Evolutionary conservation across 2,888 invertebrate genomes (phyloP), one percentile per base, ranked within the genome.

Genomic region (Eulithis prunata): DNA sequence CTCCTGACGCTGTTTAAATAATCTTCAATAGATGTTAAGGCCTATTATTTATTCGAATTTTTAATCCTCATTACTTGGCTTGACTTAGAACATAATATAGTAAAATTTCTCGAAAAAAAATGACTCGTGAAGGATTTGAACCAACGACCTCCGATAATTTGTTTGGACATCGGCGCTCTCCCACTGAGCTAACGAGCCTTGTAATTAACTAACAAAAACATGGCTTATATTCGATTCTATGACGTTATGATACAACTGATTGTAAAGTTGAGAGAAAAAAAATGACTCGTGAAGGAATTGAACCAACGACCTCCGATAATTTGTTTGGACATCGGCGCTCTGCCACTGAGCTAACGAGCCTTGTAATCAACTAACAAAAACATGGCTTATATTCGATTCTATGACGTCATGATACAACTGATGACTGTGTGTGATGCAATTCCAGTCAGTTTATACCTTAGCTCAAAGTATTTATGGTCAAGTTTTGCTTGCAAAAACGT

Each of bases 311-410:
- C 75, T 71, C 73, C 73, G 73, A 73, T 73, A n/a, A n/a, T n/a
- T n/a, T n/a, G n/a, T 14, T 2, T 57, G 57, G 66, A 74, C 70
- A 75, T 74, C 74, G 74, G 72, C 61, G 76, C 76, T 76, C 76
- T 76, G 74, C 76, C 69, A 75, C 73, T 76, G 76, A 76, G 76
- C 76, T 76, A 75, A 76, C 73, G 74, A 72, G 72, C 69, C 73
- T 54, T 70, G 58, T 51, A 3, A 4, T 3, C 7, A 0, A 5
- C 1, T 0, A 8, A 38, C 12, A n/a, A 21, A 6, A 49, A 21
- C 10, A 21, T 7, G 1, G 21, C 21, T 8, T 8, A 12, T 45
- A 45, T 45, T 45, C 38, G 8, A 38, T 38, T 38, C 2, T 8
- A 38, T 38, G 38, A 38, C 8, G 5, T 38, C 38, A 38, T 38